These are phyloP conservation scores for Hippocampus mohnikei DNA, from an alignment of 2,113 vertebrate species.

Conservation along the genomic window DNA sequence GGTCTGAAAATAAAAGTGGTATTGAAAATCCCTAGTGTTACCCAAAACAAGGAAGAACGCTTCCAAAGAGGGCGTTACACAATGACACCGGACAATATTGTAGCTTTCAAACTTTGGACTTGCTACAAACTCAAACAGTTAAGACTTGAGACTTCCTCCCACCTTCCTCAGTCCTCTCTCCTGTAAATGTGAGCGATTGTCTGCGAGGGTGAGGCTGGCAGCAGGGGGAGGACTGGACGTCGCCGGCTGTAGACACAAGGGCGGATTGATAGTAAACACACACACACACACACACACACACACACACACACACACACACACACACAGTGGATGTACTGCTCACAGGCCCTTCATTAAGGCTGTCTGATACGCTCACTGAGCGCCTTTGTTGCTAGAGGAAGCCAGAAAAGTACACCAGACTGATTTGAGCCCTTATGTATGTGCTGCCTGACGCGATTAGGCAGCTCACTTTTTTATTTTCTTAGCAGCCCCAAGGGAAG, in stretches of 20 bases:
- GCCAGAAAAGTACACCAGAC: constrained; percentile 60
- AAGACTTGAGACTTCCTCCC: background rate
- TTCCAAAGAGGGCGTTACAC: too few relatives aligned
- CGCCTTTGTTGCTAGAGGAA: constrained; percentile 65
- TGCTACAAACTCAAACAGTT: background rate
- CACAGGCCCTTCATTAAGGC: constrained; percentile 70
- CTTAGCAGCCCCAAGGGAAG: constrained; percentile 15
- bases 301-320: constrained; percentile 29
- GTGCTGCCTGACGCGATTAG: constrained; percentile 39
- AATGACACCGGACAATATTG: too few relatives aligned
- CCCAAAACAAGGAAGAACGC: too few relatives aligned
- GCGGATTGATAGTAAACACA: constrained; percentile 67
- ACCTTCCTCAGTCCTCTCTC: constrained; percentile 4
- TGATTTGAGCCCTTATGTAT: constrained; percentile 22
- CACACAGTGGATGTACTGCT: constrained; percentile 63
- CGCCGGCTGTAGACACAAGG: constrained; percentile 63
- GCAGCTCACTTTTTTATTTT: constrained; percentile 7
- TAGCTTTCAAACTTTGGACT: too few relatives aligned
- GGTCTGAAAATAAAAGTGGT: too few relatives aligned
- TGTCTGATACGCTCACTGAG: constrained; percentile 66
- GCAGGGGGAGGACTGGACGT: constrained; percentile 41
- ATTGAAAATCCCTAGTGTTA: too few relatives aligned
- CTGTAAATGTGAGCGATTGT: constrained; percentile 67
- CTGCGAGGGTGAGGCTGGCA: constrained; percentile 14
- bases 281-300: constrained; percentile 39